These are phyloP conservation scores for Lithobates pipiens DNA, from an alignment of 2,797 vertebrate species.

Conservation along the genomic window DNA sequence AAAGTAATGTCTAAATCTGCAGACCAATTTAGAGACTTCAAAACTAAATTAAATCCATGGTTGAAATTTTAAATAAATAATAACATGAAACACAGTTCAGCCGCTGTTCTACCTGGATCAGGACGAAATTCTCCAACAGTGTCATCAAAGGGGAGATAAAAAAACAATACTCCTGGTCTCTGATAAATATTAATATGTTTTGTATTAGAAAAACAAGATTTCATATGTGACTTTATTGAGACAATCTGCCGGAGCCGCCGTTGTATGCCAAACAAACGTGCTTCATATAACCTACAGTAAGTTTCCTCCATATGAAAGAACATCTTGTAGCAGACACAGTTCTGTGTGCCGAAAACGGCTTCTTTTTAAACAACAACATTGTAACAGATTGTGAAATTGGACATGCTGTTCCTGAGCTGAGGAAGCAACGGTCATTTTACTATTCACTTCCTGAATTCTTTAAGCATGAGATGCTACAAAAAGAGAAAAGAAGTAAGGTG, in stretches of 20 bases:
- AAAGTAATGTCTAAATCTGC: background rate
- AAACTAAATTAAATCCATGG: background rate
- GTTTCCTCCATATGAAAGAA: slow-evolving; percentile 16
- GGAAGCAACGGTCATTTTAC: background rate
- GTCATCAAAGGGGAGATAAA: slow-evolving; percentile 21
- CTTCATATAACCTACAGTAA: background rate
- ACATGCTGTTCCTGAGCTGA: background rate
- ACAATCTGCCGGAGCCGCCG: background rate
- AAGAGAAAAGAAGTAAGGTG: background rate
- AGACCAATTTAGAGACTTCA: background rate
- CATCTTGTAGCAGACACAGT: slow-evolving; percentile 10
- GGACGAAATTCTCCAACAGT: slow-evolving; percentile 13
- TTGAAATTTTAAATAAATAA: slow-evolving; percentile 2
- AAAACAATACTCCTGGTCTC: slow-evolving; percentile 31
- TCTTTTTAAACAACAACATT: background rate
- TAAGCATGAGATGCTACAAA: background rate
- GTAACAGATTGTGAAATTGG: background rate
- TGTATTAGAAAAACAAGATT: slow-evolving; percentile 47
- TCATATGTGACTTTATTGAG: slow-evolving; percentile 37
- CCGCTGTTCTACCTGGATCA: slow-evolving; percentile 2
- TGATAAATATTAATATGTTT: slow-evolving; percentile 44
- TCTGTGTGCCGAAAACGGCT: background rate
- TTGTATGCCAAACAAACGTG: background rate
- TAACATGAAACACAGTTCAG: slow-evolving; percentile 6
- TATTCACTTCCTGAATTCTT: background rate